Conservation (phyloP, 2,888 invertebrate genomes). For the Autographa gamma region DNA sequence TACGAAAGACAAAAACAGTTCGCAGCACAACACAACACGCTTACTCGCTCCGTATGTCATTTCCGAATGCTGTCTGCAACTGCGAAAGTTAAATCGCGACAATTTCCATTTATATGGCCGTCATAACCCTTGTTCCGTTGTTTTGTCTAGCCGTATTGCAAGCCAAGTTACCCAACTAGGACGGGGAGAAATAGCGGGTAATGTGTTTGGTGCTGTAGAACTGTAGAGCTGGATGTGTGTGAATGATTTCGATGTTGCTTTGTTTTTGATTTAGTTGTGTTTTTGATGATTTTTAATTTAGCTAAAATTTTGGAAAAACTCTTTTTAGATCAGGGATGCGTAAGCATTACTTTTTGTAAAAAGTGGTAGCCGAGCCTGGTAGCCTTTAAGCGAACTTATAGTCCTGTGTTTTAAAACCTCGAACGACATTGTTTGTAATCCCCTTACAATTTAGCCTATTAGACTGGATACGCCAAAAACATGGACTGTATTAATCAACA, state of each 20-base stretch:
- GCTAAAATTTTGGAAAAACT: too few species aligned
- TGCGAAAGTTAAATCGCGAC: slow-evolving; percentile 79
- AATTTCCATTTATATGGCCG: slow-evolving; percentile 84
- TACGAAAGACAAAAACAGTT: slow-evolving; percentile 23
- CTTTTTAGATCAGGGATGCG: too few species aligned
- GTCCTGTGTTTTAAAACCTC: too few species aligned
- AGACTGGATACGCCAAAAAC: too few species aligned
- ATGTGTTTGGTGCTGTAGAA: slow-evolving; percentile 45
- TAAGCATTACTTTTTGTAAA: too few species aligned
- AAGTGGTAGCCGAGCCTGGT: too few species aligned
- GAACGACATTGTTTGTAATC: too few species aligned
- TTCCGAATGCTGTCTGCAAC: slow-evolving; percentile 74
- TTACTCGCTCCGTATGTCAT: slow-evolving; percentile 64
- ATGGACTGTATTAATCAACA: too few species aligned
- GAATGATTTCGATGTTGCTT: slow-evolving; percentile 12
- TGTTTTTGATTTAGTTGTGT: not conserved
- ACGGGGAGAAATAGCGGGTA: slow-evolving; percentile 51
- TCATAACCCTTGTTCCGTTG: slow-evolving; percentile 77
- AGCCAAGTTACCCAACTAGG: slow-evolving; percentile 48
- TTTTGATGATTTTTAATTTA: not conserved
- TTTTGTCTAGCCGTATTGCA: slow-evolving; percentile 70
- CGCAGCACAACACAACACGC: slow-evolving; percentile 20
- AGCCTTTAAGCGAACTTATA: too few species aligned
- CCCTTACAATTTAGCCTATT: too few species aligned
- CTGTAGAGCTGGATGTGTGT: slow-evolving; percentile 28